Conservation (phyloP, 1,140 invertebrate genomes). For the Apis mellifera region Amel_HAv3.1 CM009932.2:12376001-12376500, state of each 20-base stretch:
- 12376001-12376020: constrained; percentile 92
- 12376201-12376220: constrained; percentile 85
- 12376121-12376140: constrained; percentile 68
- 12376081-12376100: constrained; percentile 83
- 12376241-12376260: constrained; percentile 83
- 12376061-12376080: constrained; percentile 88
- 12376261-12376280: constrained; percentile 82
- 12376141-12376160: constrained; percentile 63
- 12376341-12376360: neutral
- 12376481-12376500: neutral
- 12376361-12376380: neutral
- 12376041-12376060: constrained; percentile 88
- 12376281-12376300: constrained; percentile 85
- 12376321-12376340: neutral
- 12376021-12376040: constrained; percentile 93
- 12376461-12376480: too few relatives aligned
- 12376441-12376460: too few relatives aligned
- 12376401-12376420: too few relatives aligned
- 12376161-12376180: constrained; percentile 73
- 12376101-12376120: constrained; percentile 85
- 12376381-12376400: too few relatives aligned
- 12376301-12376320: constrained; percentile 75
- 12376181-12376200: constrained; percentile 84
- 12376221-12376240: constrained; percentile 87
- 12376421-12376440: too few relatives aligned